These are phyloP conservation scores for Drosophila lacicola DNA, from an alignment of 2,888 invertebrate genomes.

Conservation along the genomic window DNA sequence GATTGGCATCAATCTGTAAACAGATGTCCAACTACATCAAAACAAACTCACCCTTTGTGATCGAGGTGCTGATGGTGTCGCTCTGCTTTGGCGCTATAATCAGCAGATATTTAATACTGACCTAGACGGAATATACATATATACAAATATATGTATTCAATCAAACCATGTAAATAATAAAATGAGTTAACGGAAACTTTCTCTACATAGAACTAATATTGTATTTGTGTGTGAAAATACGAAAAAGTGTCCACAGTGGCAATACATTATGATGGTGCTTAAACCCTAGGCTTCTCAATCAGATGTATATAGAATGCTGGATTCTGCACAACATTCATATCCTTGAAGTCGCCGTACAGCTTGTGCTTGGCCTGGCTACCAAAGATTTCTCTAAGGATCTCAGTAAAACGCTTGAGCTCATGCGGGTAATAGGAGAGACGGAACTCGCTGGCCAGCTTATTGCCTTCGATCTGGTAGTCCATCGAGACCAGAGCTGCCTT, in stretches of 20 bases:
- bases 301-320: slow-evolving; percentile 95
- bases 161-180: slow-evolving; percentile 32
- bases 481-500: slow-evolving; percentile 91
- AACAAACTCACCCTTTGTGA: slow-evolving; percentile 78
- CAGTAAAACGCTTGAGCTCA: slow-evolving; percentile 89
- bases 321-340: slow-evolving; percentile 87
- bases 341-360: slow-evolving; percentile 93
- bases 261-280: slow-evolving; percentile 42
- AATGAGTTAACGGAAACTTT: slow-evolving; percentile 19
- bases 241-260: slow-evolving; percentile 15
- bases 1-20: slow-evolving; percentile 62
- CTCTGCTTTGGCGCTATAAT: slow-evolving; percentile 80
- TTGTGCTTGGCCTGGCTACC: slow-evolving; percentile 88
- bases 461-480: slow-evolving; percentile 91
- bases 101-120: slow-evolving; percentile 74
- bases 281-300: slow-evolving; percentile 87
- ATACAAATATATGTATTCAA: slow-evolving; percentile 6
- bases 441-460: slow-evolving; percentile 89
- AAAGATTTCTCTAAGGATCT: slow-evolving; percentile 90
- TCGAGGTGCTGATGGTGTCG: slow-evolving; percentile 77
- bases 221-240: slow-evolving; percentile 50
- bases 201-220: slow-evolving; percentile 51
- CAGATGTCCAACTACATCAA: slow-evolving; percentile 76
- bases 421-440: slow-evolving; percentile 96
- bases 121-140: slow-evolving; percentile 15